Conservation (phyloP, 2,113 vertebrate species). For the Panurus biarmicus region DNA sequence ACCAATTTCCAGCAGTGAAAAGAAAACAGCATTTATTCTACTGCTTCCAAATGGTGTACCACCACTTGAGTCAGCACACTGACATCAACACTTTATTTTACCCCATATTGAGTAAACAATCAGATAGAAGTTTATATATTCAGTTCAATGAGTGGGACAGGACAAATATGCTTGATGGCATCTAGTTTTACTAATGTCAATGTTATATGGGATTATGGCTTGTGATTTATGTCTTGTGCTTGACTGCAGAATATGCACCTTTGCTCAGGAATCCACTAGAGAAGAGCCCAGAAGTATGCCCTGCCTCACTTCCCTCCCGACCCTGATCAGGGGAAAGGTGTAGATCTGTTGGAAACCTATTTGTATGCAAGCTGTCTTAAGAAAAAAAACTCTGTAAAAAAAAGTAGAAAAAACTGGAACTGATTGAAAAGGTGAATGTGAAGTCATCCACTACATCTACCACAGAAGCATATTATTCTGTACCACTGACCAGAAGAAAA, state of each 20-base stretch:
- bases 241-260: not conserved
- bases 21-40: not conserved
- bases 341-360: not conserved
- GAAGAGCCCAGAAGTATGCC: not conserved
- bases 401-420: not conserved
- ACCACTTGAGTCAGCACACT: not conserved
- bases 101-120: not conserved
- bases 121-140: not conserved
- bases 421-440: not conserved
- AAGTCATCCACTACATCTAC: not conserved
- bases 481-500: not conserved
- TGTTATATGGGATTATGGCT: not conserved
- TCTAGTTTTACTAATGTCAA: not conserved
- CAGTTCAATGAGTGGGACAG: not conserved
- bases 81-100: not conserved
- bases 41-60: not conserved
- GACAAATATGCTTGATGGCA: not conserved
- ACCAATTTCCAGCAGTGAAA: not conserved
- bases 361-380: not conserved
- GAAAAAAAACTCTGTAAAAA: not conserved
- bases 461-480: not conserved
- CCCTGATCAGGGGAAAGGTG: fast-evolving
- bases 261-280: not conserved
- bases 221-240: not conserved
- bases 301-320: not conserved